phyloP scores from a whole-genome alignment of 2,797 vertebrate species.

The Botia kubotai region DNA sequence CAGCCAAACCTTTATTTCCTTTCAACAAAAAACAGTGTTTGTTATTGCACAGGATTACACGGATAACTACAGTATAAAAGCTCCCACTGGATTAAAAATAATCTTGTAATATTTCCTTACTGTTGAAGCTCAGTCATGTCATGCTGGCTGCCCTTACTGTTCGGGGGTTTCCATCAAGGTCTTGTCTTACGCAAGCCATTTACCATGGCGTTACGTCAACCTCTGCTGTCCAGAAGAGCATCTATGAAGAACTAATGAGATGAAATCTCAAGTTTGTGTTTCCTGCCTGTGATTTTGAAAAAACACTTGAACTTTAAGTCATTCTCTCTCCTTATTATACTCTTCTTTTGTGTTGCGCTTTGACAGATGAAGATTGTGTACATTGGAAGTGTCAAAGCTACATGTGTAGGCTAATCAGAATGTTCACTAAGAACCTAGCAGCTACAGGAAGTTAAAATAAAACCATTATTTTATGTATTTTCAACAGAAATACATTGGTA shows the following conservation, averaged over 20 bases:
- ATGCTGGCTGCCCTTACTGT: slow-evolving; percentile 21
- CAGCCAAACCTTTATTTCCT: not conserved
- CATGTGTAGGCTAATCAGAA: not conserved
- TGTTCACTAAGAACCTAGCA: not conserved
- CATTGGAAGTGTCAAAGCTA: not conserved
- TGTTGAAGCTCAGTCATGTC: slow-evolving; percentile 36
- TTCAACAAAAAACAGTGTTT: slow-evolving; percentile 31
- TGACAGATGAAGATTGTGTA: not conserved
- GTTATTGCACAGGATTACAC: slow-evolving; percentile 46
- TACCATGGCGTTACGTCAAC: slow-evolving; percentile 30
- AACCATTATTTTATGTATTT: not conserved
- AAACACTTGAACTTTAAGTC: not conserved
- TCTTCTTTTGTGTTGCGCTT: not conserved
- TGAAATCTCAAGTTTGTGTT: slow-evolving; percentile 22
- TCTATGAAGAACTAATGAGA: slow-evolving; percentile 42
- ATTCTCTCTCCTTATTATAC: not conserved
- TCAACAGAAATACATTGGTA: not conserved
- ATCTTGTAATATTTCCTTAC: slow-evolving; percentile 29
- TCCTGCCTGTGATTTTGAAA: not conserved
- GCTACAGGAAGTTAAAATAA: not conserved
- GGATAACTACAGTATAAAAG: slow-evolving; percentile 15
- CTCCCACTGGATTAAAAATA: not conserved
- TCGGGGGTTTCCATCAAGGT: slow-evolving; percentile 44
- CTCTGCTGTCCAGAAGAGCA: slow-evolving; percentile 16
- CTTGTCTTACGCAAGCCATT: slow-evolving; percentile 15